Evolutionary conservation across 2,797 vertebrate species (phyloP), one percentile per base, ranked within the genome.

Genomic region (Uromys caudimaculatus): DNA sequence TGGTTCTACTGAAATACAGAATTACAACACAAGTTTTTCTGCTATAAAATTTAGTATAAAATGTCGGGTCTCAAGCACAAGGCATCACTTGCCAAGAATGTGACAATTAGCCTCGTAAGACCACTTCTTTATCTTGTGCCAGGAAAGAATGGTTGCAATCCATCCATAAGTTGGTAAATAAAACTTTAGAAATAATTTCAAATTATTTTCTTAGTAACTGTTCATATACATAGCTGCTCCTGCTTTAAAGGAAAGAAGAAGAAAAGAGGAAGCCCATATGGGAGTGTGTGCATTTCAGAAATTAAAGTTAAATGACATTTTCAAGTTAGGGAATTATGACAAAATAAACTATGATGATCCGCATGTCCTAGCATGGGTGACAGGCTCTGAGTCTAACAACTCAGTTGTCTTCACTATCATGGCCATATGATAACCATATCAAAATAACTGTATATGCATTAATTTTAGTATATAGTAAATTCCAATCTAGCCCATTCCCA

Each of bases 101-200:
- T 16, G 84, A 84, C 90, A 97, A 56, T 73, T 77, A 90, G 84
- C 91, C 76, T 94, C 93, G 54, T n/a, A 89, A 64, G 93, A 97
- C 92, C 60, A 96, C 77, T 84, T 95, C 27, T 89, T 90, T 91
- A 93, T 50, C 76, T 16, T 35, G 41, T 81, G 82, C 52, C 24
- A 75, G 38, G 23, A 94, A 71, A 88, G 58, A 95, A 29, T 84
- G 77, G 38, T 52, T 93, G 14, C 73, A 94, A 83, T 94, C 58
- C 47, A 91, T 78, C 9, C 58, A 64, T 71, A 96, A 94, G 83
- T 17, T 86, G 24, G 13, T 24, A 89, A 79, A 44, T 11, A 73
- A 52, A 38, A 50, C 50, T 38, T 3, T 35, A 62, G 62, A 2
- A 17, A 73, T 3, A 95, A 87, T 54, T 91, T 69, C 77, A 71